A percentile compares a stretch with the other conserved stretches of the same genome.
These are phyloP conservation scores for Drosophila gaucha DNA, from an alignment of 2,888 invertebrate species.

Conservation along the genomic window DNA sequence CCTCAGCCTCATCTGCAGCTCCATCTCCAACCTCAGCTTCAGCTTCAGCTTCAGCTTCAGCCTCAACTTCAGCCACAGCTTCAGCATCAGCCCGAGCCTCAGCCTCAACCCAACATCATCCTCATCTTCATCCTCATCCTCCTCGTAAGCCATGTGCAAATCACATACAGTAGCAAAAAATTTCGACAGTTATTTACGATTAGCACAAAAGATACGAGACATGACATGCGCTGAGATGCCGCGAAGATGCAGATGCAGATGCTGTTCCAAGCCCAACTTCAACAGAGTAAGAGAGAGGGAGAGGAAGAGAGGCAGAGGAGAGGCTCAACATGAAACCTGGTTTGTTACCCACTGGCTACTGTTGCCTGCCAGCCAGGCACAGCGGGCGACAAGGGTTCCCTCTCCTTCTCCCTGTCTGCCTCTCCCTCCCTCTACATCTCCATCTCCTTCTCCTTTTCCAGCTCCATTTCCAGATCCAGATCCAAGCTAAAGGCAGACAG, in stretches of 20 bases:
- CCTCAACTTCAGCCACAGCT: not conserved
- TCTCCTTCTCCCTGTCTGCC: not conserved
- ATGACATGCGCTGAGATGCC: conserved; percentile 76
- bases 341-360: conserved; percentile 50
- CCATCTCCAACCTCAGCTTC: not conserved
- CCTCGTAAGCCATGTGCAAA: conserved; percentile 65
- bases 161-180: conserved; percentile 80
- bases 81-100: conserved; percentile 16
- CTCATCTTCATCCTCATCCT: conserved; percentile 57
- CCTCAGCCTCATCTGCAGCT: not conserved
- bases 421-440: not conserved
- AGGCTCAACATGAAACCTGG: conserved; percentile 23
- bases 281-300: not conserved
- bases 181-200: conserved; percentile 80
- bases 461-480: not conserved
- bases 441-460: not conserved
- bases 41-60: not conserved
- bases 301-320: not conserved
- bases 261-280: not conserved
- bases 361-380: conserved; percentile 55
- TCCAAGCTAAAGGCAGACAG: conserved; percentile 1
- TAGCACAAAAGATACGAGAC: conserved; percentile 79
- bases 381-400: conserved; percentile 45
- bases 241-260: conserved; percentile 52
- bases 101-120: not conserved